Evolutionary conservation across 2,888 invertebrate genomes (phyloP).

Genomic region (Tuta absoluta): DNA sequence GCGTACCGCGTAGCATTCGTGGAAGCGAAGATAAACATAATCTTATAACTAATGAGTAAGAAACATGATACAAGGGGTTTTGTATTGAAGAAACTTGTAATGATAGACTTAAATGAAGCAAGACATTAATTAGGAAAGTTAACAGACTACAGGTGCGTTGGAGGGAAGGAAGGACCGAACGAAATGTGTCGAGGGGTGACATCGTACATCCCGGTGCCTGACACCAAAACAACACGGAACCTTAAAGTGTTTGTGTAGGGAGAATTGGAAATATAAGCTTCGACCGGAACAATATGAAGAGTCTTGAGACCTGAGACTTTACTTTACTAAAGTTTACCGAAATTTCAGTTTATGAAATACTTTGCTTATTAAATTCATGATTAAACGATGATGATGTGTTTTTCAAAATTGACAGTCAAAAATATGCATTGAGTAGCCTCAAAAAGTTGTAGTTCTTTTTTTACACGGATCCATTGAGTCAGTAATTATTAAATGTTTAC

Average conservation of each 20-base stretch:
- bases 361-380: no score
- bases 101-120: conserved; percentile 14
- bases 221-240: conserved; percentile 50
- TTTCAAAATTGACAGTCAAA: no score
- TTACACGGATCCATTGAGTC: no score
- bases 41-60: conserved; percentile 16
- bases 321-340: no score
- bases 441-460: no score
- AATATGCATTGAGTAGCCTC: no score
- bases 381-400: no score
- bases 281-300: not conserved
- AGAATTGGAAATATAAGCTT: conserved; percentile 25
- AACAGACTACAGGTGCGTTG: conserved; percentile 41
- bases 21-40: conserved; percentile 8
- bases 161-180: conserved; percentile 47
- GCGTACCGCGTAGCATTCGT: not conserved
- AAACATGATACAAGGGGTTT: conserved; percentile 13
- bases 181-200: conserved; percentile 55
- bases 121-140: conserved; percentile 43
- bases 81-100: not conserved
- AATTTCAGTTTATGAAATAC: no score
- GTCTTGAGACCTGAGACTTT: not conserved
- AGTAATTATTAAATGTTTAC: no score
- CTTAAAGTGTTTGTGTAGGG: conserved; percentile 44
- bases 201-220: conserved; percentile 59